Evolutionary conservation across 1,140 invertebrate species (phyloP), one percentile per base, ranked within the genome.

Genomic region (Tenebrio molitor): DNA sequence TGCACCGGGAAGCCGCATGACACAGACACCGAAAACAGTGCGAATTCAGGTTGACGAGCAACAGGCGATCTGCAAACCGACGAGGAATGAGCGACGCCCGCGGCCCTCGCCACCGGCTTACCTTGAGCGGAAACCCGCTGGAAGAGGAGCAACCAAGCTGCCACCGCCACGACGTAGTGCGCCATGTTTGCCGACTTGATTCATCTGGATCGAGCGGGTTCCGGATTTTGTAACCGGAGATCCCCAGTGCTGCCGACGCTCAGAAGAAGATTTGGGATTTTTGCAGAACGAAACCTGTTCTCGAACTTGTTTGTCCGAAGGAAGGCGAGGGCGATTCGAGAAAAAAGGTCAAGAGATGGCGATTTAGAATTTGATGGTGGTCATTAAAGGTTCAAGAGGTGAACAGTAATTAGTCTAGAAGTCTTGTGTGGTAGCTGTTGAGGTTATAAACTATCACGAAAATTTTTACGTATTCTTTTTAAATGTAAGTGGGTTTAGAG

Each of bases 1-100:
- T 87, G 74, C 88, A 90, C 1, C 83, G 84, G 5, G 84, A 83
- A 4, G 87, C 83, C 1, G 87, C 88, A 68, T 88, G 80, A 72
- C 89, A 90, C 2, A 90, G 79, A 73, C 89, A 90, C 7, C 87
- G 83, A 62, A 89, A 74, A 73, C 89, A 90, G 6, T 84, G 75
- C 1, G 85, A 83, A 16, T 69, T 58, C 15, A 72, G 69, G 17
- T 75, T 75, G 7, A 36, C 58, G 66, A 62, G 42, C 1, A 29
- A 7, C 4, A 15, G 23, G 29, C 3, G 2, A 25, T 58, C 50
- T 58, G 42, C 2, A 39, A 39, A 33, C 10, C 4, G 4, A 39
- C 4, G 12, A 2, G 6, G 3, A 39, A 7, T 39, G 4, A 3
- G 5, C 12, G 7, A 12, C 5, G 36, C 36, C n/a, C n/a, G 12